phyloP scores from a whole-genome alignment of 1,140 invertebrate species.

The Scylla paramamosain region DNA sequence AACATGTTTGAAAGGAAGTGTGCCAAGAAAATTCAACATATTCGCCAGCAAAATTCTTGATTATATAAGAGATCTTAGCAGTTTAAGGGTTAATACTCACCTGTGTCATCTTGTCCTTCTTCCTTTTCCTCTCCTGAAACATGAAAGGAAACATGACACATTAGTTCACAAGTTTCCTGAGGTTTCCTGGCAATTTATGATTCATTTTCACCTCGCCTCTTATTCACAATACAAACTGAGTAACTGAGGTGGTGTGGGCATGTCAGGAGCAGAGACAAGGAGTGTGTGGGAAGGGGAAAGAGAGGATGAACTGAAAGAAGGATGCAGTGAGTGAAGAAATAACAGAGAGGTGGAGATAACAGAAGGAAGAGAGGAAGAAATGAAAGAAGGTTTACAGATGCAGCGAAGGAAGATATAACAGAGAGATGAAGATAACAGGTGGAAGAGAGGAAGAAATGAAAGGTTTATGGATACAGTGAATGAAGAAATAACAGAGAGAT shows the following conservation, averaged over 20 bases:
- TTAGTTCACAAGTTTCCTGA: no score
- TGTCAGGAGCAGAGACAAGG: no score
- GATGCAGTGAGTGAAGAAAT: not conserved
- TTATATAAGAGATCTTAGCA: not conserved
- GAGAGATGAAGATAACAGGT: no score
- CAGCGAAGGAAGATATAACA: not conserved
- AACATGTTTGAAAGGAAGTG: not conserved
- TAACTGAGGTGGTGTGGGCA: not conserved
- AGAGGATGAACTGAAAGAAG: no score
- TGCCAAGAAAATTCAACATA: not conserved
- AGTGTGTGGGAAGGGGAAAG: no score
- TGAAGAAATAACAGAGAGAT: no score
- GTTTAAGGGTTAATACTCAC: conserved; percentile 27
- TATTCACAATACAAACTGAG: no score
- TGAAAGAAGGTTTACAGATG: not conserved
- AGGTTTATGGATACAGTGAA: not conserved
- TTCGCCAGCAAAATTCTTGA: no score
- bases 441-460: no score
- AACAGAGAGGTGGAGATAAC: not conserved
- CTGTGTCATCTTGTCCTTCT: conserved; percentile 74
- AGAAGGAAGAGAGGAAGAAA: not conserved
- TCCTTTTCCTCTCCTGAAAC: conserved; percentile 77
- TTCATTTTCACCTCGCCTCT: no score
- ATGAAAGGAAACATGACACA: conserved; percentile 38
- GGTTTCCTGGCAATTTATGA: no score